Evolutionary conservation across 2,888 invertebrate genomes (phyloP).

Genomic region (Cheilosia pagana): DNA sequence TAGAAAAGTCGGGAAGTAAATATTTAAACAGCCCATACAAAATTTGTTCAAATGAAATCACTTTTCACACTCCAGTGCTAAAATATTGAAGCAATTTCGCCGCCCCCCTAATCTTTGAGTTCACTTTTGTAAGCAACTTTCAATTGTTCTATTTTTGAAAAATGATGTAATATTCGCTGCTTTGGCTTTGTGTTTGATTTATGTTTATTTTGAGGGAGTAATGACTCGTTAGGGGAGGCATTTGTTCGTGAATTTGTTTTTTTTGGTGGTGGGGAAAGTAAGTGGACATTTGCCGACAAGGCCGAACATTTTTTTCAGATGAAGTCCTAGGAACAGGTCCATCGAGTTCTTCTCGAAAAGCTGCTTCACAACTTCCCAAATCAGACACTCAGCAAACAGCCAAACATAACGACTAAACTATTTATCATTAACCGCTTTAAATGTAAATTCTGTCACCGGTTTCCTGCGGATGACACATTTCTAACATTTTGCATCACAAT

Average conservation of each 20-base stretch:
- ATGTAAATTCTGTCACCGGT: constrained; percentile 44
- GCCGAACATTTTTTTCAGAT: no score
- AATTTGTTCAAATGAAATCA: constrained; percentile 29
- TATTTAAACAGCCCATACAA: constrained; percentile 18
- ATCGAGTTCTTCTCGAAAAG: no score
- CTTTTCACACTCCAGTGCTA: constrained; percentile 27
- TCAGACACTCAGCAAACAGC: no score
- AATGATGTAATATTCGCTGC: constrained; percentile 3
- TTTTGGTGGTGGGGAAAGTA: no score
- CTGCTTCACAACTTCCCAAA: no score
- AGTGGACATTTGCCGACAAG: no score
- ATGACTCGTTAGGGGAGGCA: background rate
- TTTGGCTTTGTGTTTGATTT: background rate
- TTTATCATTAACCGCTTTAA: background rate
- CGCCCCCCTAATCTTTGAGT: constrained; percentile 1
- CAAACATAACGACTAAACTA: no score
- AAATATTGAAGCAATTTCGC: background rate
- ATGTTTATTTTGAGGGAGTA: background rate
- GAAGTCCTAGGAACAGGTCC: no score
- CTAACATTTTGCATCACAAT: constrained; percentile 32
- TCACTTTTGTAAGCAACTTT: constrained; percentile 7
- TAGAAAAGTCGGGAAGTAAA: constrained; percentile 15
- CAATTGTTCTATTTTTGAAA: constrained; percentile 5
- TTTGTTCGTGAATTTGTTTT: background rate
- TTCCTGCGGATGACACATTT: constrained; percentile 65